Percentiles rank a stretch among this genome's conserved stretches.
Evolutionary conservation across 2,888 invertebrate species (phyloP).

Genomic region (Ceraclea dissimilis): DNA sequence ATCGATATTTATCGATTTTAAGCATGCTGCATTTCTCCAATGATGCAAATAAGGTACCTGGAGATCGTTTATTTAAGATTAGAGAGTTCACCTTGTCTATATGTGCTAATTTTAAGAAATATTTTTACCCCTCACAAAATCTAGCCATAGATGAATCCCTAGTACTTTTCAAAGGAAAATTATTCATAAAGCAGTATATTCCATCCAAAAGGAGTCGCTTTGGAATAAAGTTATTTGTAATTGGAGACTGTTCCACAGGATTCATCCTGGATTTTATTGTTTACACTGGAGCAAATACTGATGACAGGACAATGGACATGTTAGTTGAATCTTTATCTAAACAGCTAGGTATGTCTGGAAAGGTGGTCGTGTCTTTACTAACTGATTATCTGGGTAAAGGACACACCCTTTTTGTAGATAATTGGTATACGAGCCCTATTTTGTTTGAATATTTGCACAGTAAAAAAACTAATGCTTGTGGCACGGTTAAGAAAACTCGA

Average conservation of each 20-base stretch:
- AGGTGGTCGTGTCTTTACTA: constrained; percentile 6
- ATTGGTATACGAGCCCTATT: constrained; percentile 11
- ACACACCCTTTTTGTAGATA: constrained; percentile 4
- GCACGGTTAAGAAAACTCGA: not conserved
- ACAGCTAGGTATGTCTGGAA: constrained; percentile 7
- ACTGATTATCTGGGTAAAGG: constrained; percentile 10
- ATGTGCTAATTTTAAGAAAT: not conserved
- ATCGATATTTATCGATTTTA: not conserved
- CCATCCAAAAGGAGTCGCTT: constrained; percentile 3
- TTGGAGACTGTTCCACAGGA: not conserved
- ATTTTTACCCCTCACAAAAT: not conserved
- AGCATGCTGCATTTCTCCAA: not conserved
- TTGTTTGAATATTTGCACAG: constrained; percentile 3
- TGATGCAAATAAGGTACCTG: not conserved
- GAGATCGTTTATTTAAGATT: not conserved
- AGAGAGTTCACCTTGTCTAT: not conserved
- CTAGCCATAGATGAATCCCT: constrained; percentile 1
- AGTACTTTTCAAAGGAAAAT: constrained; percentile 1
- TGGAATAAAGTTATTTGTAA: constrained; percentile 11
- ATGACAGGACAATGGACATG: not conserved
- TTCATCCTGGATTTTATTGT: constrained; percentile 6
- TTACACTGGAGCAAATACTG: constrained; percentile 5
- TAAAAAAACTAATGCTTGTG: constrained; percentile 8
- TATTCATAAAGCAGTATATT: constrained; percentile 5
- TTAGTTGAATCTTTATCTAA: not conserved